Evolutionary conservation across 2,888 invertebrate species (phyloP), one percentile per base, ranked within the genome.

Genomic region (Nipponacmea schrenckii): DNA sequence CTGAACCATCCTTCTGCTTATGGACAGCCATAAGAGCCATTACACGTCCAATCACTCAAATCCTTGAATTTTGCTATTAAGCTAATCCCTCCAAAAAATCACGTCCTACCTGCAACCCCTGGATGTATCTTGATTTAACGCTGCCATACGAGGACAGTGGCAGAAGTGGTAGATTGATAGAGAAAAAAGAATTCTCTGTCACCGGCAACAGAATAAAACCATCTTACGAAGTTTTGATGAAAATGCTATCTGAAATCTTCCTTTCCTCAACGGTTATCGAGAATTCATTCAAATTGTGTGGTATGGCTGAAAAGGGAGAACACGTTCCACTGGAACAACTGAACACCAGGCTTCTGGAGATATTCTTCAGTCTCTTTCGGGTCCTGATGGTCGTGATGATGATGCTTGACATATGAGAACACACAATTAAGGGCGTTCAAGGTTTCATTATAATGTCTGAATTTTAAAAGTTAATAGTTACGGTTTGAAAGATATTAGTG

Each of bases 1-100:
- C 44, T 17, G 45, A 31, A 20, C 31, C 44, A 15, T 66, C 66
- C 1, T 44, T 14, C 66, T 66, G 44, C 44, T 66, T 31, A 45
- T 66, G 44, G 39, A 66, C 44, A 66, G 66, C 44, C 66, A 66
- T 10, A 66, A 20, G 10, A 66, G 44, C 45, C 66, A 66, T 66
- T 39, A 66, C 66, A 66, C 14, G 45, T 66, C 66, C n/a, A 66
- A 45, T 31, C 66, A 66, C 66, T 66, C 45, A 66, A 66, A 66
- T 66, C 44, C 1, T 39, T 66, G 44, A 44, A 66, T 20, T 31
- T 66, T 31, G 66, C 66, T 24, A 66, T 44, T 44, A 66, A 66
- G 14, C 20, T 66, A 45, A 66, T 66, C 15, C 44, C 66, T 39
- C 39, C 17, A n/a, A 7, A 66, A 66, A 45, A 39, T 44, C 15